A percentile compares a stretch with the other conserved stretches of the same genome.
These are phyloP conservation scores for Daubentonia madagascariensis DNA, from an alignment of 2,113 vertebrate species.

Conservation along the genomic window DNA sequence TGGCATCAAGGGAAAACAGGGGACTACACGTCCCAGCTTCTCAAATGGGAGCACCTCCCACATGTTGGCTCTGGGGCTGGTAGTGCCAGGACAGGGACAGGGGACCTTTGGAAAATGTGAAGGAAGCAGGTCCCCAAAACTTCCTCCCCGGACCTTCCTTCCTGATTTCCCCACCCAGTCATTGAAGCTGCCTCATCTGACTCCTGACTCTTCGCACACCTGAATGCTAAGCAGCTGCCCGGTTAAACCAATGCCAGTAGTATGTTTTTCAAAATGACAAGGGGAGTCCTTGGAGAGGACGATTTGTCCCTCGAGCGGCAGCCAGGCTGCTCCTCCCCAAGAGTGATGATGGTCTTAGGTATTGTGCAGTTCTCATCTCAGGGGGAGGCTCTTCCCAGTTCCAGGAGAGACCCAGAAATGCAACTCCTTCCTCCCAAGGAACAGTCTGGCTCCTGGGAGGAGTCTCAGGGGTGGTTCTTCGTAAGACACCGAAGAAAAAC, in stretches of 20 bases:
- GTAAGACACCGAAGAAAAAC: background rate
- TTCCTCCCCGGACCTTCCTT: background rate
- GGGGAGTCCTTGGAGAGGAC: background rate
- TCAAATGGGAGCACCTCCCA: background rate
- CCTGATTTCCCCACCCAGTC: background rate
- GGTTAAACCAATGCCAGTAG: background rate
- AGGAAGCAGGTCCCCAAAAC: background rate
- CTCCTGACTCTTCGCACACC: background rate
- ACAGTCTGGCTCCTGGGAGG: background rate
- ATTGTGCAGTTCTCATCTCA: background rate
- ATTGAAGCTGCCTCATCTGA: conserved; percentile 6
- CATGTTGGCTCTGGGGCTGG: background rate
- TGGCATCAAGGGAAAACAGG: conserved; percentile 60
- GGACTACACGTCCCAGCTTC: conserved; percentile 57
- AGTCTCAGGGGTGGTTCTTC: background rate
- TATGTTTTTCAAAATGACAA: background rate
- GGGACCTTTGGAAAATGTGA: background rate
- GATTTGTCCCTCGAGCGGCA: background rate
- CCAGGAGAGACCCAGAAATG: background rate
- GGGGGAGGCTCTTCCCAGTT: background rate
- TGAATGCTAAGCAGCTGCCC: conserved; percentile 54
- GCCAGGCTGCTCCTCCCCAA: background rate
- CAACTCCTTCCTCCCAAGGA: background rate
- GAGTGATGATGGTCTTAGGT: background rate
- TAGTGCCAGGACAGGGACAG: background rate